Evolutionary conservation across 2,113 vertebrate genomes (phyloP), one percentile per base, ranked within the genome.

Genomic region (Catharus bicknelli): DNA sequence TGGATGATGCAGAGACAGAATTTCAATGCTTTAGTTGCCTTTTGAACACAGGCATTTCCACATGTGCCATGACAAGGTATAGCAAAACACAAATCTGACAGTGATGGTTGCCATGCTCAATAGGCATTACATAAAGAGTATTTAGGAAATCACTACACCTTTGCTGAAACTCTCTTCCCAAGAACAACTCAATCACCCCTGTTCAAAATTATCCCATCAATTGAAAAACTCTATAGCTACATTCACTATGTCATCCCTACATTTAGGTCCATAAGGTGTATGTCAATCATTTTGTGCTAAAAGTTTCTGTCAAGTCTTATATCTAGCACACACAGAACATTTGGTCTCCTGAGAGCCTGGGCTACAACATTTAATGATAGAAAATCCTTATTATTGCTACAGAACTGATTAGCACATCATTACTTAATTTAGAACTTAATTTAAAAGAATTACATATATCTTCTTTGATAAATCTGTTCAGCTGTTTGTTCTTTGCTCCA

Each of bases 351-450:
- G 89, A 84, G 91, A 90, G 68, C 47, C 8, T 23, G 26, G 26
- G 13, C 67, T 93, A 83, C 91, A 90, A 66, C 70, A 70, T 57
- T 94, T 95, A 95, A 95, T 83, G 91, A 85, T 1, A 92, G 85
- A 92, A 95, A 91, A 94, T 90, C 86, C 89, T 78, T 90, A 81
- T 81, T 91, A 93, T 34, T 96, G 68, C 90, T 90, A 86, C 74
- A 90, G 83, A 93, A 90, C 80, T 94, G 87, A 95, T 79, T 74
- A 96, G 74, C 36, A 83, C 78, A 69, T 87, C 90, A 89, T 72
- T 90, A 88, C 84, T 94, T 95, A 92, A 95, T 90, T 92, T 87
- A 77, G 86, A 69, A 88, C 63, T 89, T 92, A 86, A 95, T 93
- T 94, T 92, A 87, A 53, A 90, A 94, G 82, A 90, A 94, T 63